Evolutionary conservation across 2,113 vertebrate species (phyloP), one percentile per base, ranked within the genome.

Genomic region (Pyxicephalus adspersus): DNA sequence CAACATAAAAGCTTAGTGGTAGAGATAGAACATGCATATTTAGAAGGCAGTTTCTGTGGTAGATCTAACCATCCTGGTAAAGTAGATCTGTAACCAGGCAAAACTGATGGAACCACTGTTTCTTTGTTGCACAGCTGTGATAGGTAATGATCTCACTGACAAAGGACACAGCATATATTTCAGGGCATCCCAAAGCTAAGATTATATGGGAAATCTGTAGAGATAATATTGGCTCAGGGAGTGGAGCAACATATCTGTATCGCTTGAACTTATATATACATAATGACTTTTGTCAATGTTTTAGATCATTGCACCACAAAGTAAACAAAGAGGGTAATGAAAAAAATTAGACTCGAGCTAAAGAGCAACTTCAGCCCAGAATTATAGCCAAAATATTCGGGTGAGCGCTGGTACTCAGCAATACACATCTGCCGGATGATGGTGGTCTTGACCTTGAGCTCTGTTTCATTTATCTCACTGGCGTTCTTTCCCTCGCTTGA

Each of bases 381-480:
- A 45, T 45, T 38, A 38, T 38, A 19, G n/a, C 31, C 57, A 5
- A 3, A 22, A 5, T 57, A 57, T 16, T 22, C 11, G 58, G 17
- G 11, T 54, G 90, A 90, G 4, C 15, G 67, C 34, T 83, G 85
- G 84, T 92, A 93, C 88, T 93, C 90, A 25, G 86, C 90, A 61
- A 89, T 2, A 18, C 92, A 93, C 90, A 93, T 91, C 85, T 93
- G 87, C 1, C 90, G 87, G 66, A 93, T 91, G 66, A 93, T 88
- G 1, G 90, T 90, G 7, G 88, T 90, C 89, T 93, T 91, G 3
- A 93, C 91, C 76, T 84, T 87, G 20, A 83, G 54, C 28, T 92
- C 91, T 70, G 85, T 84, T 25, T 84, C 66, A 51, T 91, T 90
- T 0, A 6, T 26, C 3, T 92, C 90, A 0, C 89, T 91, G 80